A percentile compares a stretch with the other conserved stretches of the same genome.
phyloP scores from a whole-genome alignment of 2,797 vertebrate species.

The Oryzias dopingdopingensis region DNA sequence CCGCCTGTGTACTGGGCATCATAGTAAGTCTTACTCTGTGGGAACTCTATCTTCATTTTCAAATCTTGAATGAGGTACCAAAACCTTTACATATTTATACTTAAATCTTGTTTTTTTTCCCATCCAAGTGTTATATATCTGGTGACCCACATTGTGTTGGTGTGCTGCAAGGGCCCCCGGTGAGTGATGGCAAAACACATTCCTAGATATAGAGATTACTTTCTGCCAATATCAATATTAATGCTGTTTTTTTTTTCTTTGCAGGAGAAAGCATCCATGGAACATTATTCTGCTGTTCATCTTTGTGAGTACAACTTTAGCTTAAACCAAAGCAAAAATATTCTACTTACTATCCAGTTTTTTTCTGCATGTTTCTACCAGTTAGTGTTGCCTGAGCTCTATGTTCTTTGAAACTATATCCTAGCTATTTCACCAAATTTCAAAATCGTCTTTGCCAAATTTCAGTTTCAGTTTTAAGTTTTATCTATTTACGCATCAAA shows the following conservation, averaged over 20 bases:
- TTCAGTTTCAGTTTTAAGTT: background rate
- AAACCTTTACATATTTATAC: background rate
- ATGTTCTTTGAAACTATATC: background rate
- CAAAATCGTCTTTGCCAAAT: constrained; percentile 14
- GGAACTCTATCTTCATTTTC: background rate
- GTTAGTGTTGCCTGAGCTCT: background rate
- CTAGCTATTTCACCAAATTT: constrained; percentile 7
- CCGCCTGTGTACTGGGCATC: constrained; percentile 85
- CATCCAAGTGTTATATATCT: constrained; percentile 78
- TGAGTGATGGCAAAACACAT: constrained; percentile 67
- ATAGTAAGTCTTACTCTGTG: constrained; percentile 80
- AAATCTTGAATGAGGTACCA: background rate
- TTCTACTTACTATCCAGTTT: too few relatives aligned
- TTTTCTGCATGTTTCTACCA: too few relatives aligned
- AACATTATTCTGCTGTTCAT: constrained; percentile 88
- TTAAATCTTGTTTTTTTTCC: background rate
- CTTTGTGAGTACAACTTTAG: constrained; percentile 82
- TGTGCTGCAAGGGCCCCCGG: constrained; percentile 91
- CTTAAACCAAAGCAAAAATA: background rate
- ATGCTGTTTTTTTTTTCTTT: constrained; percentile 12
- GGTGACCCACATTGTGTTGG: constrained; percentile 85
- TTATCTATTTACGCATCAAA: constrained; percentile 23
- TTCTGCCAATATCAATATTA: background rate
- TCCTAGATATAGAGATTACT: background rate
- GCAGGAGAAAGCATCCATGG: constrained; percentile 93